phyloP scores from a whole-genome alignment of 37 sponge, comb jelly and placozoan genomes.

The Spongilla lacustris region DNA sequence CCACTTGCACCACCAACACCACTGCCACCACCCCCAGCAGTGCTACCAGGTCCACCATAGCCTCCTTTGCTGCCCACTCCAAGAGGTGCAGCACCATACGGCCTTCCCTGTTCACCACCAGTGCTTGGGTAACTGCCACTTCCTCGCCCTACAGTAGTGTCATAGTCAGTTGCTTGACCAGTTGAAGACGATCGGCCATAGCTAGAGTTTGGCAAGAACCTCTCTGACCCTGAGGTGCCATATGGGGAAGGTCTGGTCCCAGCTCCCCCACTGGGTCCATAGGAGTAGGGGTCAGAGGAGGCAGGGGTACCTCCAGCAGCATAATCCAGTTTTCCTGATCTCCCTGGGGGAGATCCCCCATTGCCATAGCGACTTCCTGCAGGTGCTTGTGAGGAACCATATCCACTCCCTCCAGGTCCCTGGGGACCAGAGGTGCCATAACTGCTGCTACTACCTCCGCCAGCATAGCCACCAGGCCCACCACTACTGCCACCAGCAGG shows the following conservation, averaged over 20 bases:
- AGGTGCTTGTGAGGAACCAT: not conserved
- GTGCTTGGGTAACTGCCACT: not conserved
- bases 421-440: constrained; percentile 5
- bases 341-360: not conserved
- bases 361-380: not conserved
- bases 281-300: not conserved
- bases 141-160: not conserved
- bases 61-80: not conserved
- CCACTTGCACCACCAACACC: not conserved
- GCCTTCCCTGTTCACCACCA: not conserved
- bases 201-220: not conserved
- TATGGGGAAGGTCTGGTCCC: not conserved
- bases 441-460: constrained; percentile 3
- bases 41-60: not conserved
- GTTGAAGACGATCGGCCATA: not conserved
- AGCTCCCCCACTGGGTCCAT: not conserved
- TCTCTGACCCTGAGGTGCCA: not conserved
- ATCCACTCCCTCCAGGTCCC: not conserved
- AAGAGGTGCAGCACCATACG: not conserved
- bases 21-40: not conserved
- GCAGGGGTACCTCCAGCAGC: not conserved
- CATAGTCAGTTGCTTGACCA: not conserved
- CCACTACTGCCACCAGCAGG: not conserved
- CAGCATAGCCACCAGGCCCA: not conserved
- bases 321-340: not conserved